Conservation (phyloP, 53 echinoderm and acorn worm genomes). For the Crossaster papposus region DNA sequence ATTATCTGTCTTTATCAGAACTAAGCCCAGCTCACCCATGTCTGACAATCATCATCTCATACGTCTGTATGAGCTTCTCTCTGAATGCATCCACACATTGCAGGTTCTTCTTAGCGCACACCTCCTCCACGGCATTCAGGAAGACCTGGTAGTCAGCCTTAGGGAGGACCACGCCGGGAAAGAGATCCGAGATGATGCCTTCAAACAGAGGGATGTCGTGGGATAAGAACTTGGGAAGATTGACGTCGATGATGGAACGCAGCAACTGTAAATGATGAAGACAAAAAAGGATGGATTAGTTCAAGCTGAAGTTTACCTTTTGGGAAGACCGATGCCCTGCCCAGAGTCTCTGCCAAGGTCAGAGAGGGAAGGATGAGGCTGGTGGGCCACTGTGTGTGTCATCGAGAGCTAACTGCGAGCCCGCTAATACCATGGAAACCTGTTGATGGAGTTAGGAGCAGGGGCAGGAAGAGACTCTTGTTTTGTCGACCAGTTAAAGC, state of each 20-base stretch:
- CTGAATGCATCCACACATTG: conserved; percentile 83
- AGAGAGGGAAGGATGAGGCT: too few relatives aligned
- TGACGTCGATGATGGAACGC: conserved; percentile 97
- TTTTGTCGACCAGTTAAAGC: too few relatives aligned
- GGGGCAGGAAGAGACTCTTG: too few relatives aligned
- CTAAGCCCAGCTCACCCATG: conserved; percentile 70
- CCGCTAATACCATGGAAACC: too few relatives aligned
- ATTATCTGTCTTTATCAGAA: too few relatives aligned
- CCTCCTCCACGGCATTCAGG: conserved; percentile 83
- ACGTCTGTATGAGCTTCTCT: conserved; percentile 98
- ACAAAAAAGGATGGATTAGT: not conserved
- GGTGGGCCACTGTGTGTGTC: too few relatives aligned
- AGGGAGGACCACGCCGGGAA: conserved; percentile 91
- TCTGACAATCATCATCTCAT: conserved; percentile 99
- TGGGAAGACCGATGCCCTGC: too few relatives aligned
- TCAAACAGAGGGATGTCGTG: conserved; percentile 99
- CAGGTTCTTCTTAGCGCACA: conserved; percentile 85
- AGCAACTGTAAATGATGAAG: conserved; percentile 70
- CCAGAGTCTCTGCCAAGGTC: too few relatives aligned
- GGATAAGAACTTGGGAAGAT: conserved; percentile 98
- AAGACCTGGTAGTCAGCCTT: conserved; percentile 95
- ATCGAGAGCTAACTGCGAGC: too few relatives aligned
- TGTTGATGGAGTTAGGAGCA: too few relatives aligned
- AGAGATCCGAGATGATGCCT: conserved; percentile 98
- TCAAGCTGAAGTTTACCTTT: too few relatives aligned